Percentiles rank a stretch among this genome's conserved stretches.
These are phyloP conservation scores for Himalopsyche kuldschensis DNA, from an alignment of 2,888 invertebrate species.

Conservation along the genomic window DNA sequence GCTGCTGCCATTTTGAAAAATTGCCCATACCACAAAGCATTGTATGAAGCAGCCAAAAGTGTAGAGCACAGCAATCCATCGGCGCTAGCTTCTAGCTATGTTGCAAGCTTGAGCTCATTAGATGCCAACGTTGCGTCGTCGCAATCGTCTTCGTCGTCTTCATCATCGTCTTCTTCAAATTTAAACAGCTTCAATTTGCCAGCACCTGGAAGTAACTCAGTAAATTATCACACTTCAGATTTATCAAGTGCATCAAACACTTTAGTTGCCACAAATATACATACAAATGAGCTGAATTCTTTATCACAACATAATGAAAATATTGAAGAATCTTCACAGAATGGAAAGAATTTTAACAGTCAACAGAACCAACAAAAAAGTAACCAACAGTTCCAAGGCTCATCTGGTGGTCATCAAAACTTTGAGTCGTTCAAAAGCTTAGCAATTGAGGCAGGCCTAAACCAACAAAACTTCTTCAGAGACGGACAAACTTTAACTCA, in stretches of 20 bases:
- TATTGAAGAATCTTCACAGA: slow-evolving; percentile 1
- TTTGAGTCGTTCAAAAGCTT: slow-evolving; percentile 41
- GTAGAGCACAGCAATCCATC: slow-evolving; percentile 50
- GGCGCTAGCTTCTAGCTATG: slow-evolving; percentile 57
- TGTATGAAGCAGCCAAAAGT: slow-evolving; percentile 52
- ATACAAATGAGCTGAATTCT: slow-evolving; percentile 13
- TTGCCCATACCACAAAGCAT: slow-evolving; percentile 58
- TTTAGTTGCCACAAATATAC: slow-evolving; percentile 42
- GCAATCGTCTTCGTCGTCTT: not conserved
- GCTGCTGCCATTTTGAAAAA: slow-evolving; percentile 57
- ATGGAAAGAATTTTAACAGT: not conserved
- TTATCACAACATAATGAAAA: slow-evolving; percentile 5
- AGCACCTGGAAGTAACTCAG: slow-evolving; percentile 46
- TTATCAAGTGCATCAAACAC: slow-evolving; percentile 49
- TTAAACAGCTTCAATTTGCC: slow-evolving; percentile 44
- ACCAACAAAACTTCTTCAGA: slow-evolving; percentile 17
- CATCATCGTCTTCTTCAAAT: not conserved
- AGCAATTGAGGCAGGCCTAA: slow-evolving; percentile 18
- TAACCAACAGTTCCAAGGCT: not conserved
- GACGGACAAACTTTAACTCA: slow-evolving; percentile 41
- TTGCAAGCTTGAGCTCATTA: slow-evolving; percentile 57
- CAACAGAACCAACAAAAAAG: slow-evolving; percentile 3
- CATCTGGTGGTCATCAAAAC: not conserved
- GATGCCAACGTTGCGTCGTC: slow-evolving; percentile 54
- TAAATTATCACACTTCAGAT: slow-evolving; percentile 48